phyloP scores from a whole-genome alignment of 2,888 invertebrate genomes.

The Aricia artaxerxes region DNA sequence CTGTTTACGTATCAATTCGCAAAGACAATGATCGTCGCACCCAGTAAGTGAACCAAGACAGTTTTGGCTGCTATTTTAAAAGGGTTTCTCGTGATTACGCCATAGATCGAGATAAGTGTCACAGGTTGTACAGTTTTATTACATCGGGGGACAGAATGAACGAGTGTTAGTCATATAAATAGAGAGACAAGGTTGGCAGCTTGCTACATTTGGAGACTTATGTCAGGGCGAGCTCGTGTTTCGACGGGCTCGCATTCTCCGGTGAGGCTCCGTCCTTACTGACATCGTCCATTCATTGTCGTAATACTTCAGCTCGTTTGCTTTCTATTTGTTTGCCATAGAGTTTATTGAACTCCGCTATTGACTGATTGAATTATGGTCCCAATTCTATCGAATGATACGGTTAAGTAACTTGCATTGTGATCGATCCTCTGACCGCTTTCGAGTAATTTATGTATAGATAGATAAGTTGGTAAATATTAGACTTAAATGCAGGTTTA shows the following conservation, averaged over 20 bases:
- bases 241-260: conserved; percentile 48
- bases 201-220: conserved; percentile 75
- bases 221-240: conserved; percentile 71
- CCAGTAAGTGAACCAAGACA: conserved; percentile 10
- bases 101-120: conserved; percentile 50
- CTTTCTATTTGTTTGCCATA: conserved; percentile 51
- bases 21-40: conserved; percentile 17
- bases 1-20: conserved; percentile 16
- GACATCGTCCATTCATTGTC: conserved; percentile 58
- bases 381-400: conserved; percentile 2
- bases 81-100: conserved; percentile 40
- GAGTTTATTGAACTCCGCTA: conserved; percentile 35
- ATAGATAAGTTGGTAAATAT: not conserved
- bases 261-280: conserved; percentile 49
- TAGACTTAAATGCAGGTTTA: not conserved
- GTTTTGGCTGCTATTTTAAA: conserved; percentile 26
- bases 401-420: conserved; percentile 19
- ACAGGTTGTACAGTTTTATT: conserved; percentile 49
- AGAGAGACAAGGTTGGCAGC: conserved; percentile 72
- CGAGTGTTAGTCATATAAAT: conserved; percentile 60
- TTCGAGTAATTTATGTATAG: conserved; percentile 4
- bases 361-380: conserved; percentile 30
- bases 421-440: not conserved
- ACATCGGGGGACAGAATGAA: conserved; percentile 49
- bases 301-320: conserved; percentile 39